Percentiles rank a stretch among this genome's conserved stretches.
Conservation (phyloP, 2,888 invertebrate genomes). For the Dolomedes plantarius region DNA sequence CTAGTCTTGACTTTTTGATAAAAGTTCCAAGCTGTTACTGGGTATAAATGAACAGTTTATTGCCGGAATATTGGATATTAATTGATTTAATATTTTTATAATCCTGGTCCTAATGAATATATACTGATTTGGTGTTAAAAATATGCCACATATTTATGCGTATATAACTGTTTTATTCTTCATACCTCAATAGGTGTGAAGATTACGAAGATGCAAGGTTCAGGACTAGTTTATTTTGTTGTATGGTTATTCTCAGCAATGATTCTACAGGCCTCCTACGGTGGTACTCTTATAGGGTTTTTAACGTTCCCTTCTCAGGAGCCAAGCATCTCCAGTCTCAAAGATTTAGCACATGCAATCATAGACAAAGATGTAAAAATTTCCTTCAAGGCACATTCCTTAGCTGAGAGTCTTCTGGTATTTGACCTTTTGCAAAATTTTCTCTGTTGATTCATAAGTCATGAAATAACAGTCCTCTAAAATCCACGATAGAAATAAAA, state of each 20-base stretch:
- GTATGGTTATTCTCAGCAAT: slow-evolving; percentile 3
- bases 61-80: too few species aligned
- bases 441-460: too few species aligned
- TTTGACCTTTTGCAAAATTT: neutral
- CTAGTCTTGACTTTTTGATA: too few species aligned
- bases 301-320: slow-evolving; percentile 7
- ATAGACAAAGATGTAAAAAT: neutral
- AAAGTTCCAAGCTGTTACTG: too few species aligned
- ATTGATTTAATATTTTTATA: too few species aligned
- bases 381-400: neutral
- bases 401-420: neutral
- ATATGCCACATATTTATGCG: too few species aligned
- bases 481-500: too few species aligned
- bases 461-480: too few species aligned
- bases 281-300: slow-evolving; percentile 9
- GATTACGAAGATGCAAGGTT: neutral
- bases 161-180: too few species aligned
- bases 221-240: neutral
- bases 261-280: neutral
- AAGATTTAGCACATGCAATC: neutral
- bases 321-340: neutral
- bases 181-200: slow-evolving; percentile 1
- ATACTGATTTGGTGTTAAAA: too few species aligned
- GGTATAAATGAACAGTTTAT: too few species aligned
- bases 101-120: too few species aligned